These are phyloP conservation scores for Sebastes steindachneri DNA, from an alignment of 2,797 vertebrate species.

Conservation along the genomic window DNA sequence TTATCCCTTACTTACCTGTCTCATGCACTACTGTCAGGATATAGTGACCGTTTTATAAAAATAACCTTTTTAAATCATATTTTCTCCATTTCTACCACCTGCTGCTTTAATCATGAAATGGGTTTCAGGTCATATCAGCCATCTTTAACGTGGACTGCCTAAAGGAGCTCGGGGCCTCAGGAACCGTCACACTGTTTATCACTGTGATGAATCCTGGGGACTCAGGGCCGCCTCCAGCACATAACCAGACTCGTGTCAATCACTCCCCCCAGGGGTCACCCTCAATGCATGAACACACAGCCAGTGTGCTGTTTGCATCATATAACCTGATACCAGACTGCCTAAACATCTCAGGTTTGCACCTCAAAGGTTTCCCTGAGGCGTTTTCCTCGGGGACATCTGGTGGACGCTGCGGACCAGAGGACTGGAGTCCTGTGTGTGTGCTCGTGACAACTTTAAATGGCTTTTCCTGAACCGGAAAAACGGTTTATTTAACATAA, in stretches of 20 bases:
- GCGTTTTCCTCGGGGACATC: neutral
- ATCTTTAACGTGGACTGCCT: neutral
- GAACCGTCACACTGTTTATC: constrained; percentile 7
- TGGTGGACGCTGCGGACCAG: neutral
- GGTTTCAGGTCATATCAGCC: neutral
- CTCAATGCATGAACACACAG: neutral
- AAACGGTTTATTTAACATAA: constrained; percentile 19
- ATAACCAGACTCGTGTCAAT: neutral
- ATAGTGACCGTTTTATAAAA: too few relatives aligned
- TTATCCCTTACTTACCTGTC: too few relatives aligned
- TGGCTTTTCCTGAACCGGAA: neutral
- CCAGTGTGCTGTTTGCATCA: neutral
- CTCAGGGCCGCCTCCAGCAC: neutral
- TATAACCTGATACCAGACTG: neutral
- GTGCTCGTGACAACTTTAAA: neutral
- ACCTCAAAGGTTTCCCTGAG: constrained; percentile 11
- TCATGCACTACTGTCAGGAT: too few relatives aligned
- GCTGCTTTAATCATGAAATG: neutral
- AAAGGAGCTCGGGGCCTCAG: neutral
- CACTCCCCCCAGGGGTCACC: neutral
- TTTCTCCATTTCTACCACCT: too few relatives aligned
- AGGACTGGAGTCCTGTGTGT: neutral
- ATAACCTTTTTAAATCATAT: too few relatives aligned
- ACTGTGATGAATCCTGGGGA: constrained; percentile 7
- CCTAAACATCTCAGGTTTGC: constrained; percentile 5